Evolutionary conservation across 2,797 vertebrate genomes (phyloP).

Genomic region (Carcharodon carcharias): DNA sequence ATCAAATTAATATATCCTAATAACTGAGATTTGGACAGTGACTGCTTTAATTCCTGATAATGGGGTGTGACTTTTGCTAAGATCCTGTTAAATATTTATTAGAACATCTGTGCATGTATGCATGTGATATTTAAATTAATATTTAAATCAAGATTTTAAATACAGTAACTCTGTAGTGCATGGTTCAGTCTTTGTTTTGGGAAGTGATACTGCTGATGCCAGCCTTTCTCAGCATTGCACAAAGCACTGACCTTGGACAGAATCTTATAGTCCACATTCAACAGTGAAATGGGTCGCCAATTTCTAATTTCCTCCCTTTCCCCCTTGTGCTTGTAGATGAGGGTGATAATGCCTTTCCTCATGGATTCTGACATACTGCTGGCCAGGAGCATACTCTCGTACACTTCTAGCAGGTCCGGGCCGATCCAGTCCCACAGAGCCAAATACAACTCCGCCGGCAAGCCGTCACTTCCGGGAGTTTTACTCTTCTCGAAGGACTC

Average conservation of each 20-base stretch:
- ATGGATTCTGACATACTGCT: too few relatives aligned
- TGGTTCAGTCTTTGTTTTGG: not conserved
- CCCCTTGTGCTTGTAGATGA: too few relatives aligned
- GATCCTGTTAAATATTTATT: not conserved
- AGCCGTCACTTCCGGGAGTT: too few relatives aligned
- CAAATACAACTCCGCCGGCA: too few relatives aligned
- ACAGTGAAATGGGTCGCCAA: too few relatives aligned
- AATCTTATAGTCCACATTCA: too few relatives aligned
- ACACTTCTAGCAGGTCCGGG: too few relatives aligned
- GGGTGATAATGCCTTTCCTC: too few relatives aligned
- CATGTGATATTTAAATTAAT: not conserved
- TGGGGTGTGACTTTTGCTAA: not conserved
- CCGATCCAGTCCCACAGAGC: too few relatives aligned
- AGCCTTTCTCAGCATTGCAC: not conserved
- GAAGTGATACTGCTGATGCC: not conserved
- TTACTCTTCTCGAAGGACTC: too few relatives aligned
- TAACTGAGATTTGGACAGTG: not conserved
- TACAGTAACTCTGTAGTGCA: not conserved
- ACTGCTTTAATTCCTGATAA: not conserved
- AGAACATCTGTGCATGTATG: not conserved
- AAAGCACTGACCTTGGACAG: not conserved
- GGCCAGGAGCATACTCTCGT: too few relatives aligned
- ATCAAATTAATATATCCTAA: not conserved
- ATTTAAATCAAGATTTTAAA: not conserved
- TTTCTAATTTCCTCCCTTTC: too few relatives aligned